These are phyloP conservation scores for Raja brachyura DNA, from an alignment of 2,113 vertebrate species.

Conservation along the genomic window DNA sequence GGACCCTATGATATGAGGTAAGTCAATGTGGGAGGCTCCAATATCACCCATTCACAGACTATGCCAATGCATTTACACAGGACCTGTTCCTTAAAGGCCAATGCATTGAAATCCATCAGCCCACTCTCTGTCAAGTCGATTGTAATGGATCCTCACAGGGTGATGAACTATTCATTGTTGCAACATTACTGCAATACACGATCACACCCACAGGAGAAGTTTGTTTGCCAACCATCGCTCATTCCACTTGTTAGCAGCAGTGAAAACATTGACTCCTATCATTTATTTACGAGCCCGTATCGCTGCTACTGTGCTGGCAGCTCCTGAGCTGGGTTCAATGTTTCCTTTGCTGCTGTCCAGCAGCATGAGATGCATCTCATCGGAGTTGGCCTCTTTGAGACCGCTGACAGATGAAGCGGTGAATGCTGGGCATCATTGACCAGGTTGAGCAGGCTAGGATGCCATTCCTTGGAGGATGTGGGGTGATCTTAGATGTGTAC, in stretches of 20 bases:
- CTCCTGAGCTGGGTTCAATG: not conserved
- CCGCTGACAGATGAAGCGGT: too few relatives aligned
- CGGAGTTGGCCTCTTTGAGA: too few relatives aligned
- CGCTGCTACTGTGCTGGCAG: not conserved
- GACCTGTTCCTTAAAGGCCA: not conserved
- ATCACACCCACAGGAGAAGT: slow-evolving; percentile 5
- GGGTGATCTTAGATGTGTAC: too few relatives aligned
- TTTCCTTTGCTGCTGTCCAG: not conserved
- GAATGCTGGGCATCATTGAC: too few relatives aligned
- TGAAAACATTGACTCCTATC: slow-evolving; percentile 6
- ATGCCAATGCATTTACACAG: slow-evolving; percentile 16
- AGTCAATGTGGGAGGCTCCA: not conserved
- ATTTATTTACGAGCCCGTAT: not conserved
- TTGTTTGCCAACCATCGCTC: not conserved
- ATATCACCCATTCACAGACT: slow-evolving; percentile 20
- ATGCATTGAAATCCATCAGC: slow-evolving; percentile 16
- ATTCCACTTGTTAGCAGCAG: not conserved
- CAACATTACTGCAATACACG: not conserved
- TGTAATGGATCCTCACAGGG: slow-evolving; percentile 4
- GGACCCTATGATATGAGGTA: not conserved
- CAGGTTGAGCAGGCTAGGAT: too few relatives aligned
- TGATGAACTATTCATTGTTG: not conserved
- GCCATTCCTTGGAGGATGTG: too few relatives aligned
- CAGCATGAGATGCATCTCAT: too few relatives aligned
- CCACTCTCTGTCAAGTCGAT: not conserved